Conservation (phyloP, 2,888 invertebrate species). For the Callyntrura sp. region DNA sequence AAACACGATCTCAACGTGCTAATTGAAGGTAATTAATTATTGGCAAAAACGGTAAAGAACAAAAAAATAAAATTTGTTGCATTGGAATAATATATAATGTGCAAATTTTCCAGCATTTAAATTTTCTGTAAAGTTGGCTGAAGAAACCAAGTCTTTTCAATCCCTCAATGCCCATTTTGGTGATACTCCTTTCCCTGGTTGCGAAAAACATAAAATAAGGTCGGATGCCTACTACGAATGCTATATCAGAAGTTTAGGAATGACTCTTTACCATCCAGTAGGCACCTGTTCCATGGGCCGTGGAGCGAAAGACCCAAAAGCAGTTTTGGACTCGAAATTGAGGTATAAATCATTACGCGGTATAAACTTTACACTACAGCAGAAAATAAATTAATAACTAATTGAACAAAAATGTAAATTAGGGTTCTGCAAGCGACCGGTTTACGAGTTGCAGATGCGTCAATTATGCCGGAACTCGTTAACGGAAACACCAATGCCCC, state of each 20-base stretch:
- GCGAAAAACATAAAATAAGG: conserved; percentile 85
- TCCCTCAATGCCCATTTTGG: conserved; percentile 71
- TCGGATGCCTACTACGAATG: conserved; percentile 90
- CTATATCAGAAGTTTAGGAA: conserved; percentile 88
- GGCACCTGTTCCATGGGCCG: conserved; percentile 89
- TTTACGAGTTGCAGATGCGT: conserved; percentile 71
- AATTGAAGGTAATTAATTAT: too few species aligned
- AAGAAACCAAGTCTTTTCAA: conserved; percentile 81
- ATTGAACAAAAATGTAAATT: neutral
- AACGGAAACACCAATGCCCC: conserved; percentile 80
- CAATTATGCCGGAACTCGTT: conserved; percentile 67
- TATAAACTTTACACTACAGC: neutral
- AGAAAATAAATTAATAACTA: too few species aligned
- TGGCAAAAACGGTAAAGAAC: too few species aligned
- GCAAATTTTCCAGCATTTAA: conserved; percentile 58
- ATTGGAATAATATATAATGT: neutral
- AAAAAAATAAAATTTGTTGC: conserved; percentile 7
- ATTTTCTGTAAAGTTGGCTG: conserved; percentile 74
- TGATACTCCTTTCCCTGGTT: conserved; percentile 77
- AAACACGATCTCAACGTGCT: conserved; percentile 79
- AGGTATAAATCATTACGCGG: conserved; percentile 67
- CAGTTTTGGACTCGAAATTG: conserved; percentile 83
- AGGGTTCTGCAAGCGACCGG: conserved; percentile 68
- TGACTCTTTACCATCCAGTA: conserved; percentile 88
- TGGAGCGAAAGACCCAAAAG: conserved; percentile 65